Evolutionary conservation across 2,888 invertebrate species (phyloP).

Genomic region (Horisme vitalbata): DNA sequence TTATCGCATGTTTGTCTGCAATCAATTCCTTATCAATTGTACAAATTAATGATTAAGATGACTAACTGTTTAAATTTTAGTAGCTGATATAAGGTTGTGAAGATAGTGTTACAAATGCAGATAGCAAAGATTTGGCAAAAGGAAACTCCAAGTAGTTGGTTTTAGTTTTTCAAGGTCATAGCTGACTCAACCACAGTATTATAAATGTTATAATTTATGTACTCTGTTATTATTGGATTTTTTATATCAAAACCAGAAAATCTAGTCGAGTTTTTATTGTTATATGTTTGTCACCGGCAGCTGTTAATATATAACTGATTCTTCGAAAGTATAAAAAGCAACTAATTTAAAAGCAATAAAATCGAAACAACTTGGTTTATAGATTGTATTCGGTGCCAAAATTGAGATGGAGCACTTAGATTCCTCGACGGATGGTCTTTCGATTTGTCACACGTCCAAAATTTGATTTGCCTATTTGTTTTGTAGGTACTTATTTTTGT

Average conservation of each 20-base stretch:
- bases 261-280: slow-evolving; percentile 9
- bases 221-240: not conserved
- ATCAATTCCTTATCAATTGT: slow-evolving; percentile 9
- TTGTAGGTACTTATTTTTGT: not conserved
- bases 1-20: slow-evolving; percentile 1
- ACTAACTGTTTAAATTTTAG: not conserved
- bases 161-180: not conserved
- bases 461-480: slow-evolving; percentile 24
- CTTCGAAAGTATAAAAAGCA: not conserved
- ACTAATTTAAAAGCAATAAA: slow-evolving; percentile 14
- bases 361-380: slow-evolving; percentile 41
- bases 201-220: not conserved
- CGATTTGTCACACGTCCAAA: slow-evolving; percentile 53
- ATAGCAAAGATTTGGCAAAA: slow-evolving; percentile 2
- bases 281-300: not conserved
- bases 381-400: slow-evolving; percentile 46
- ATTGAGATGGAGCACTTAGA: slow-evolving; percentile 34
- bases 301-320: not conserved
- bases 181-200: not conserved
- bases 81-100: not conserved
- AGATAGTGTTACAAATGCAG: slow-evolving; percentile 1
- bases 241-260: slow-evolving; percentile 2
- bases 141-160: not conserved
- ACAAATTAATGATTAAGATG: slow-evolving; percentile 1
- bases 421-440: slow-evolving; percentile 41